These are phyloP conservation scores for Ctenoplectra terminalis DNA, from an alignment of 1,140 invertebrate genomes.

Conservation along the genomic window DNA sequence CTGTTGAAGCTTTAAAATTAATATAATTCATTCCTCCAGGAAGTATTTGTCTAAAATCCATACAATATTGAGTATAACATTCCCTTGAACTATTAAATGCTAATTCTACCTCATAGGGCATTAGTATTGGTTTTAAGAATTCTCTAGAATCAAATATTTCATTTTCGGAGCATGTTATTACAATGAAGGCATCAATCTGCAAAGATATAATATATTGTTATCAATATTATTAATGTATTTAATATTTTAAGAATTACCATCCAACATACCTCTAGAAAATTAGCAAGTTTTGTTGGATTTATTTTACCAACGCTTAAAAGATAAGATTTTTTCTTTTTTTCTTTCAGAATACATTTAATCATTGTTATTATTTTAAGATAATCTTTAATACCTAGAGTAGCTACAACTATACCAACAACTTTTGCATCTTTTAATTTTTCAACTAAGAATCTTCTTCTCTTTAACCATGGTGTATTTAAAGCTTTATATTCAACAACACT, in stretches of 20 bases:
- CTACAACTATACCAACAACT: conserved; percentile 93
- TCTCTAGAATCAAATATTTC: conserved; percentile 92
- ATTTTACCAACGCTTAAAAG: conserved; percentile 96
- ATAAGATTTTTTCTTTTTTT: conserved; percentile 92
- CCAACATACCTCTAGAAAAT: conserved; percentile 91
- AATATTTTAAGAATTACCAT: neutral
- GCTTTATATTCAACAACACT: conserved; percentile 75
- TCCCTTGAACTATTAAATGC: conserved; percentile 89
- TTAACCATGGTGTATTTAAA: conserved; percentile 86
- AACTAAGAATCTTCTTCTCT: conserved; percentile 90
- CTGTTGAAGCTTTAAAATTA: conserved; percentile 77
- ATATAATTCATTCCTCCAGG: conserved; percentile 85
- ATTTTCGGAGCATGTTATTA: conserved; percentile 95
- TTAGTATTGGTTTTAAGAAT: conserved; percentile 94
- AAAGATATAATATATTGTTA: conserved; percentile 72
- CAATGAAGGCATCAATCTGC: conserved; percentile 94
- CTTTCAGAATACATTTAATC: conserved; percentile 88
- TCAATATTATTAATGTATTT: too few species aligned
- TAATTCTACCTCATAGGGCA: conserved; percentile 96
- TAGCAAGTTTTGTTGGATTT: conserved; percentile 95
- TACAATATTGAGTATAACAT: conserved; percentile 86
- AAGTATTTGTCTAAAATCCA: conserved; percentile 90
- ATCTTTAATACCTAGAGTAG: conserved; percentile 92
- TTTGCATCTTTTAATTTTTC: conserved; percentile 95
- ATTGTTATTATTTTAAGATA: conserved; percentile 91